These are phyloP conservation scores for Villa cingulata DNA, from an alignment of 2,888 invertebrate genomes.

Conservation along the genomic window DNA sequence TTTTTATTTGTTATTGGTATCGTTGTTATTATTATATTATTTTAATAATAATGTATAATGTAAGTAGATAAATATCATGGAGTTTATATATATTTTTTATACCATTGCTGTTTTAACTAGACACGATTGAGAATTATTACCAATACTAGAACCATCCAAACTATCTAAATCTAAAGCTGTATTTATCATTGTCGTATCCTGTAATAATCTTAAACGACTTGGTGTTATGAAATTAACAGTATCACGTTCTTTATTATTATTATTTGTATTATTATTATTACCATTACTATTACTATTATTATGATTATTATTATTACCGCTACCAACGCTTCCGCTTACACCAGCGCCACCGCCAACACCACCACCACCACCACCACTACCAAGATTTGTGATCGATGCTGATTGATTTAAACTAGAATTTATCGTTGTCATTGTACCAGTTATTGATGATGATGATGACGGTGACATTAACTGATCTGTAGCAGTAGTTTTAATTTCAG, in stretches of 20 bases:
- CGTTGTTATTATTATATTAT: too few species aligned
- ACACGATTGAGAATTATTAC: conserved; percentile 52
- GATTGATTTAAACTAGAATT: conserved; percentile 11
- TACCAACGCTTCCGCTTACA: neutral
- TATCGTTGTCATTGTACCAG: neutral
- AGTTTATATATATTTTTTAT: too few species aligned
- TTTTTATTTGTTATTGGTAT: too few species aligned
- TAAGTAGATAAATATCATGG: too few species aligned
- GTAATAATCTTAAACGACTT: conserved; percentile 60
- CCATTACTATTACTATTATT: conserved; percentile 3
- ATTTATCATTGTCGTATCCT: conserved; percentile 83
- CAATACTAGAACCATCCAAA: conserved; percentile 59
- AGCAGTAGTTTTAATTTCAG: neutral
- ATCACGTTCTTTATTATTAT: conserved; percentile 7
- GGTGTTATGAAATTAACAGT: conserved; percentile 42
- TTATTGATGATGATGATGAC: neutral
- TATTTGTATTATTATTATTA: too few species aligned
- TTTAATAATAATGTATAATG: too few species aligned
- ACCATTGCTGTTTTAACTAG: conserved; percentile 46
- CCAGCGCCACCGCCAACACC: neutral
- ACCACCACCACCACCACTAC: conserved; percentile 1
- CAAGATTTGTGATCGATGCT: conserved; percentile 9
- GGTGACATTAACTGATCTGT: neutral
- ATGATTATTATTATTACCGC: neutral
- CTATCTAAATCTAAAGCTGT: conserved; percentile 80